Percentiles rank a stretch among this genome's conserved stretches.
Evolutionary conservation across 35 echinoderm and acorn worm genomes (phyloP).

Genomic region (Holothuria glaberrima): DNA sequence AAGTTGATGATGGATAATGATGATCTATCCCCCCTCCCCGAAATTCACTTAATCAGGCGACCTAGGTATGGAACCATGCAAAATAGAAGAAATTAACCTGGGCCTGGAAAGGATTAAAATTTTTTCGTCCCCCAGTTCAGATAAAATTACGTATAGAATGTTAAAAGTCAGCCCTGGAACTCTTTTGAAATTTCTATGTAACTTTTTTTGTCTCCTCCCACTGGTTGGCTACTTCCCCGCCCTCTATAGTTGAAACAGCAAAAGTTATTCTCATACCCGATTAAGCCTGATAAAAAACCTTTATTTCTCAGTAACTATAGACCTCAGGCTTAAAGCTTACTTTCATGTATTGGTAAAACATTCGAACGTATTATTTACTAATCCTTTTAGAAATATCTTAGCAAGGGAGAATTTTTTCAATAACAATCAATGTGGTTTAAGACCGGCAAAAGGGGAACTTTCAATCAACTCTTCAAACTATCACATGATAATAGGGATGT

Average conservation of each 20-base stretch:
- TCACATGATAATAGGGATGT: slow-evolving; percentile 13
- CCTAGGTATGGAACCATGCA: too few relatives aligned
- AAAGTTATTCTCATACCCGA: not conserved
- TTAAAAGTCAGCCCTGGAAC: not conserved
- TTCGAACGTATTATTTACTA: slow-evolving; percentile 19
- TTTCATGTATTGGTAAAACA: slow-evolving; percentile 3
- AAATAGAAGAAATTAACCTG: not conserved
- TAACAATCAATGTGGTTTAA: not conserved
- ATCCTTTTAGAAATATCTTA: not conserved
- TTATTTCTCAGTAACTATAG: not conserved
- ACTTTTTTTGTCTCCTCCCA: not conserved
- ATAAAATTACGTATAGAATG: slow-evolving; percentile 27
- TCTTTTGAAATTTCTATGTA: not conserved
- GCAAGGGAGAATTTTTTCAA: not conserved
- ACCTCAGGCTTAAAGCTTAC: slow-evolving; percentile 20
- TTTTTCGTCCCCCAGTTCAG: not conserved
- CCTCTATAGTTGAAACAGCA: not conserved
- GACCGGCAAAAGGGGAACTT: not conserved
- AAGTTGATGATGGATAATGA: too few relatives aligned
- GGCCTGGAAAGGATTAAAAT: not conserved
- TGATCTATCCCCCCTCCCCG: too few relatives aligned
- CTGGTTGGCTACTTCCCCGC: slow-evolving; percentile 11
- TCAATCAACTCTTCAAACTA: not conserved
- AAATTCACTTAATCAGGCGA: too few relatives aligned
- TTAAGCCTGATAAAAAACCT: slow-evolving; percentile 14